These are phyloP conservation scores for Emydoidea blandingii DNA, from an alignment of 2,797 vertebrate genomes.

Conservation along the genomic window DNA sequence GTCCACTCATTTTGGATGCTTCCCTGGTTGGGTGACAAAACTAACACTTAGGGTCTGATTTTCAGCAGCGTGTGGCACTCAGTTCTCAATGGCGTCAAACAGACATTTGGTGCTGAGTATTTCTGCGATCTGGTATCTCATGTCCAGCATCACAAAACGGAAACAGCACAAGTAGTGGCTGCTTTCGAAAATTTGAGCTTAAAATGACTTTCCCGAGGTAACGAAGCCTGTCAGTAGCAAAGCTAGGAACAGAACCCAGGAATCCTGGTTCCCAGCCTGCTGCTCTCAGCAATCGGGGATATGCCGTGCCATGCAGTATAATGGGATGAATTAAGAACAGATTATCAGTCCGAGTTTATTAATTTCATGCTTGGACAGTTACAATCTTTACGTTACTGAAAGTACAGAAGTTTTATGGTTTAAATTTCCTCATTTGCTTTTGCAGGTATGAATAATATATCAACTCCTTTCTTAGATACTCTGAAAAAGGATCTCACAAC, in stretches of 20 bases:
- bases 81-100: background rate
- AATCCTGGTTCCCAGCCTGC: background rate
- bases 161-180: rapidly evolving
- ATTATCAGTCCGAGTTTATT: background rate
- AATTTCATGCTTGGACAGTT: background rate
- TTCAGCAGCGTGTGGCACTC: background rate
- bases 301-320: background rate
- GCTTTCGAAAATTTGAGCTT: background rate
- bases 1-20: background rate
- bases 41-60: background rate
- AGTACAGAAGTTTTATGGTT: background rate
- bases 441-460: rapidly evolving
- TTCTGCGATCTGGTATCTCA: background rate
- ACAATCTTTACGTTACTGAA: background rate
- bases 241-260: background rate
- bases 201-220: background rate
- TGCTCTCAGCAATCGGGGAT: background rate
- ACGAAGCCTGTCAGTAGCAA: background rate
- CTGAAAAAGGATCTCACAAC: background rate
- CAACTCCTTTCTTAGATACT: background rate
- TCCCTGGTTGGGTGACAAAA: background rate
- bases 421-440: background rate
- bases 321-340: background rate
- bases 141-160: background rate
- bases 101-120: background rate